Conservation (phyloP, 2,797 vertebrate species). For the Malurus leucopterus region DNA sequence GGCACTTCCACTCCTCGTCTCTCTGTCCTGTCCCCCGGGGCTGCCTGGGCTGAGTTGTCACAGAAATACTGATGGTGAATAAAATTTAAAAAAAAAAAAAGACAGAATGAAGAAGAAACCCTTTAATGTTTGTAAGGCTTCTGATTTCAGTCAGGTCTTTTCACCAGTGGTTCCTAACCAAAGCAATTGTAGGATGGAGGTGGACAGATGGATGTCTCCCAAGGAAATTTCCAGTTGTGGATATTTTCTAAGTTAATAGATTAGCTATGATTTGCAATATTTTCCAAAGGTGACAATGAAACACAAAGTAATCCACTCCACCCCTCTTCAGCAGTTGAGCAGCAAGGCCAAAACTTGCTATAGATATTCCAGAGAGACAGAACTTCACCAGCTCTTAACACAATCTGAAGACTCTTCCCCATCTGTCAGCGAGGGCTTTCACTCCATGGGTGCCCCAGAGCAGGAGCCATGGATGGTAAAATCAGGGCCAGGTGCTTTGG, state of each 20-base stretch:
- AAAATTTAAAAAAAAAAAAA: background rate
- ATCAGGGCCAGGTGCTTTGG: accelerated
- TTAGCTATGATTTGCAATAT: background rate
- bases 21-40: constrained; percentile 51
- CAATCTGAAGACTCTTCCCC: background rate
- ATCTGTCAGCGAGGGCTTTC: background rate
- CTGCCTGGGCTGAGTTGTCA: constrained; percentile 42
- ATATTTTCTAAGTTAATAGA: background rate
- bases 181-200: background rate
- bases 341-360: background rate
- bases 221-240: background rate
- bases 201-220: background rate
- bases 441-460: background rate
- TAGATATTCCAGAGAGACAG: background rate
- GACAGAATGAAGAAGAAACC: background rate
- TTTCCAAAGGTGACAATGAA: background rate
- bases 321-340: background rate
- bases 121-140: background rate
- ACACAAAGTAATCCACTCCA: background rate
- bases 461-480: background rate
- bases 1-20: constrained; percentile 60
- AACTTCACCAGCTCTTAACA: background rate
- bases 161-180: background rate
- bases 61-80: constrained; percentile 22
- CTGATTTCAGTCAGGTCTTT: background rate